A percentile compares a stretch with the other conserved stretches of the same genome.
phyloP scores from a whole-genome alignment of 2,888 invertebrate genomes.

The Melolontha melolontha region DNA sequence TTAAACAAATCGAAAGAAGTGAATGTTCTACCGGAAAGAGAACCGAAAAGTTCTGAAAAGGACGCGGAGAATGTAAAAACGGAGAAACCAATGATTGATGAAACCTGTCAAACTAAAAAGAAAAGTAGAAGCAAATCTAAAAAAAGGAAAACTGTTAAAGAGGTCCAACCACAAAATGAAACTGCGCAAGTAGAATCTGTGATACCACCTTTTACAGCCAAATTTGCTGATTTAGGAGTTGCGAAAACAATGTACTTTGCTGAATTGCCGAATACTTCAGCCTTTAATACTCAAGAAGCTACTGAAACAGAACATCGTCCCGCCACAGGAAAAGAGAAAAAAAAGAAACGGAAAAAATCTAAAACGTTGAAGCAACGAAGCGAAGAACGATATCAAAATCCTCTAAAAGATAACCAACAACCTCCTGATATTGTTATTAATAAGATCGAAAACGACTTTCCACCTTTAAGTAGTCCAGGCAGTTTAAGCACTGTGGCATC shows the following conservation, averaged over 20 bases:
- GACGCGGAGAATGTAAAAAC: background rate
- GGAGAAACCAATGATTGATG: background rate
- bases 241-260: constrained; percentile 43
- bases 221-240: constrained; percentile 35
- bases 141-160: constrained; percentile 2
- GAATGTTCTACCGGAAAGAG: background rate
- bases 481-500: constrained; percentile 16
- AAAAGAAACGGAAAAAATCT: constrained; percentile 22
- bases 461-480: constrained; percentile 33
- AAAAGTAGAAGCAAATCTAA: constrained; percentile 32
- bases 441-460: constrained; percentile 38
- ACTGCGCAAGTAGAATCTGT: too few relatives aligned
- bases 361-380: background rate
- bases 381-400: constrained; percentile 10
- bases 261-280: constrained; percentile 35
- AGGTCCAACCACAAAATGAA: too few relatives aligned
- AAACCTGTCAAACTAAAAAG: constrained; percentile 9
- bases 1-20: background rate
- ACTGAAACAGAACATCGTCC: background rate
- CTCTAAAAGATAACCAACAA: constrained; percentile 20
- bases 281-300: background rate
- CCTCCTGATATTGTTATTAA: constrained; percentile 31
- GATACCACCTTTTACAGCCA: background rate
- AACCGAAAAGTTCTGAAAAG: background rate
- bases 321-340: background rate